phyloP scores from a whole-genome alignment of 1,140 invertebrate species.

The Rhyacophila brunnea region DNA sequence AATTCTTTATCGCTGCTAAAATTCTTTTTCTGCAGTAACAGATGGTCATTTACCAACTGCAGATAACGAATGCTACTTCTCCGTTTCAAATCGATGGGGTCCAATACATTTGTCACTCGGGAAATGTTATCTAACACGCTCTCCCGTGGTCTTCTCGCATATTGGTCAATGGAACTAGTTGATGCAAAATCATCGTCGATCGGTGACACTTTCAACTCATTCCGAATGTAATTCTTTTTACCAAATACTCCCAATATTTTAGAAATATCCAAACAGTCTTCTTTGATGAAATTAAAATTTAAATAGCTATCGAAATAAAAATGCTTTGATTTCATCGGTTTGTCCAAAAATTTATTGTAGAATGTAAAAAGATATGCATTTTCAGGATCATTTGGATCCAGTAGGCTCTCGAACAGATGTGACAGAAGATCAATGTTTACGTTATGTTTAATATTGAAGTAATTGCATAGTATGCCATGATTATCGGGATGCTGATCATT shows the following conservation, averaged over 20 bases:
- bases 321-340: slow-evolving; percentile 6
- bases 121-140: slow-evolving; percentile 17
- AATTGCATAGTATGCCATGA: too few relatives aligned
- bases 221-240: slow-evolving; percentile 6
- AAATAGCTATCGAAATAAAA: slow-evolving; percentile 28
- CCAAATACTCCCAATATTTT: neutral
- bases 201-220: neutral
- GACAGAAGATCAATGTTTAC: slow-evolving; percentile 7
- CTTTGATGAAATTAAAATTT: slow-evolving; percentile 23
- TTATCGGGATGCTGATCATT: neutral
- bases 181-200: neutral
- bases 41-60: slow-evolving; percentile 54
- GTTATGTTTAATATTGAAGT: neutral
- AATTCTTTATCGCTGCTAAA: slow-evolving; percentile 37
- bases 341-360: slow-evolving; percentile 18
- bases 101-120: slow-evolving; percentile 39
- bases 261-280: neutral
- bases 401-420: slow-evolving; percentile 6
- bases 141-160: slow-evolving; percentile 5
- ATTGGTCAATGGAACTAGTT: neutral
- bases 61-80: slow-evolving; percentile 54
- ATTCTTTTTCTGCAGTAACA: slow-evolving; percentile 49
- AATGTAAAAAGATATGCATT: slow-evolving; percentile 25
- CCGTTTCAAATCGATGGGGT: slow-evolving; percentile 52
- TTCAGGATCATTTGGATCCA: slow-evolving; percentile 33